Base-by-base conservation (phyloP, 2,888 invertebrate genomes). In the Eupithecia exiguata region DNA sequence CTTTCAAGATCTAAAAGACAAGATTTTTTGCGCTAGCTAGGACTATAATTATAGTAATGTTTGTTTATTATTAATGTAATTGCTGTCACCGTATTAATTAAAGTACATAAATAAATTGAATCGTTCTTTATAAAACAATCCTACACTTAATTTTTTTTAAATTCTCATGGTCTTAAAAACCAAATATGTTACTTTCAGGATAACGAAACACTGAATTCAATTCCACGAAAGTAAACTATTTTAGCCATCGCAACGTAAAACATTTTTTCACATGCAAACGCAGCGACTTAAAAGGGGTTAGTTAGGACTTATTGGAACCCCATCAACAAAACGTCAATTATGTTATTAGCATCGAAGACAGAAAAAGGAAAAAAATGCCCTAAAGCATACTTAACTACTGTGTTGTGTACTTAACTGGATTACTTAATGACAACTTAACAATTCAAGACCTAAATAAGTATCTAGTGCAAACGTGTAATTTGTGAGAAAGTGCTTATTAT, bases 391-490 rank as follows among this genome's bases (percentile, higher is more conserved):
- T 25, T 25, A 58, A 58, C 21, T 58, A 14, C 58, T 14, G 58
- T 25, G 58, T 25, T 5, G 53, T 58, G 25, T 25, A 58, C 58
- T 58, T 58, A 12, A 25, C 58, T 58, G 9, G 25, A 58, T 12
- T 58, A 58, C 58, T 25, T 58, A 58, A 58, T 58, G 58, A 58
- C 25, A 58, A 58, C 25, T 58, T 58, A 58, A 58, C 21, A 53
- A 14, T 58, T 58, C 25, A 25, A 58, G 53, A 58, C 25, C 58
- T 58, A 58, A 58, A 21, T 25, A 62, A 7, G 69, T n/a, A n/a
- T 71, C 68, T 74, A 70, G 30, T 46, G 62, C 68, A 76, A 79
- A 80, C 80, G 77, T 77, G 70, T 74, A 43, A 80, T 80, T 78
- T 77, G 25, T 58, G 12, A 12, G 21, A 25, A 58, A 73, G 61